A percentile compares a stretch with the other conserved stretches of the same genome.
Conservation (phyloP, 2,113 vertebrate genomes). For the Mus pahari region DNA sequence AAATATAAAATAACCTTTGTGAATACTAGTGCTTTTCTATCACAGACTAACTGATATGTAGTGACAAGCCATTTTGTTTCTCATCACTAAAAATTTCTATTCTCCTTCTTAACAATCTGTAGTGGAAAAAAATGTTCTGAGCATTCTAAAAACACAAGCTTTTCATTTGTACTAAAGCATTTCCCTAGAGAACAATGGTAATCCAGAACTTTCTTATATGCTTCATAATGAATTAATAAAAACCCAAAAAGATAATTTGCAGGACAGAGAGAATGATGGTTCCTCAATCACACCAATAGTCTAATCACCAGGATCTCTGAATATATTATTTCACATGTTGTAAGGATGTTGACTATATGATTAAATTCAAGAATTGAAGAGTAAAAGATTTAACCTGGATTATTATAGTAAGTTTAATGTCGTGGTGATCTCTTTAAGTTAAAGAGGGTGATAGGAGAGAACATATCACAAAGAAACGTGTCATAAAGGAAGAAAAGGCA, state of each 20-base stretch:
- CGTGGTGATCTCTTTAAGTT: background rate
- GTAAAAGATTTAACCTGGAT: background rate
- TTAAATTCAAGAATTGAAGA: slow-evolving; percentile 11
- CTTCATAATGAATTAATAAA: background rate
- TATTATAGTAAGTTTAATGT: background rate
- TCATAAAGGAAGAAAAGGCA: background rate
- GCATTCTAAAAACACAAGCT: background rate
- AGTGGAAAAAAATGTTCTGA: background rate
- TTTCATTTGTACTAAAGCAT: background rate
- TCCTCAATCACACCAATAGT: background rate
- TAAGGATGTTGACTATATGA: background rate
- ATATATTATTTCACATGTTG: background rate
- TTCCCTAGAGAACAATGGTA: background rate
- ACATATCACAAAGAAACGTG: background rate
- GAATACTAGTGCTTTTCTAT: background rate
- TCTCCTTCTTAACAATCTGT: background rate
- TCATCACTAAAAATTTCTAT: background rate
- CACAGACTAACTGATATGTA: background rate
- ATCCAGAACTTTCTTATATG: background rate
- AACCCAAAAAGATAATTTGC: background rate
- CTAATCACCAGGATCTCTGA: background rate
- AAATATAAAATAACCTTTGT: background rate
- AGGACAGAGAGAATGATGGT: background rate
- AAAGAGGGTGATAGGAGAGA: background rate
- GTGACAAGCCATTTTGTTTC: background rate